These are phyloP conservation scores for Lycia hirtaria DNA, from an alignment of 2,888 invertebrate species.

Conservation along the genomic window DNA sequence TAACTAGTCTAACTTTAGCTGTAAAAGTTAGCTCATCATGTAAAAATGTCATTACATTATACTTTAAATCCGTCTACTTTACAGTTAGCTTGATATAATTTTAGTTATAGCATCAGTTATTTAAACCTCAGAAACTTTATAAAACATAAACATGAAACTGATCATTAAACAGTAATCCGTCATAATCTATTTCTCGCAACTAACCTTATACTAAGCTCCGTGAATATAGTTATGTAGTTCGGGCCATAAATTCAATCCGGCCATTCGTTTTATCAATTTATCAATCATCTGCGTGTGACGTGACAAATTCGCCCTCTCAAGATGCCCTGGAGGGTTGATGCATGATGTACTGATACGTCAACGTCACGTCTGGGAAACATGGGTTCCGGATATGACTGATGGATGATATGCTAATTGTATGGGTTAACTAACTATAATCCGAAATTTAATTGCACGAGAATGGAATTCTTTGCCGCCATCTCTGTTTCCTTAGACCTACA, in stretches of 20 bases:
- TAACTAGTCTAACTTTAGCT: no score
- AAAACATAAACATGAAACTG: no score
- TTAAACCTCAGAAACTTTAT: no score
- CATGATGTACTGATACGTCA: constrained; percentile 31
- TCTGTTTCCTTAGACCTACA: no score
- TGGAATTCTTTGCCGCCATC: no score
- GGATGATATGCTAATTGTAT: constrained; percentile 9
- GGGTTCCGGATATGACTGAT: constrained; percentile 21
- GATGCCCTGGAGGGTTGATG: constrained; percentile 34
- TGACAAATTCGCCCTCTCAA: constrained; percentile 42
- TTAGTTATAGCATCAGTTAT: no score
- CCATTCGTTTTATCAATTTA: constrained; percentile 41
- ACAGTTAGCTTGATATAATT: no score
- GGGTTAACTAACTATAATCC: no score
- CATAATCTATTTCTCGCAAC: background rate
- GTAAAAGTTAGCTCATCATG: no score
- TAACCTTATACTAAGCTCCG: background rate
- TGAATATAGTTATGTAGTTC: constrained; percentile 4
- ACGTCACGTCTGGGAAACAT: constrained; percentile 21
- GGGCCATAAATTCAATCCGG: constrained; percentile 25
- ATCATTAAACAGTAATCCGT: background rate
- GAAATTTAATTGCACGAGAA: no score
- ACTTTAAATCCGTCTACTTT: no score
- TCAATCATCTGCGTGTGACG: constrained; percentile 43
- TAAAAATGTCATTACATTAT: no score